phyloP scores from a whole-genome alignment of 2,797 vertebrate genomes.

The Halcyon chelicuti region DNA sequence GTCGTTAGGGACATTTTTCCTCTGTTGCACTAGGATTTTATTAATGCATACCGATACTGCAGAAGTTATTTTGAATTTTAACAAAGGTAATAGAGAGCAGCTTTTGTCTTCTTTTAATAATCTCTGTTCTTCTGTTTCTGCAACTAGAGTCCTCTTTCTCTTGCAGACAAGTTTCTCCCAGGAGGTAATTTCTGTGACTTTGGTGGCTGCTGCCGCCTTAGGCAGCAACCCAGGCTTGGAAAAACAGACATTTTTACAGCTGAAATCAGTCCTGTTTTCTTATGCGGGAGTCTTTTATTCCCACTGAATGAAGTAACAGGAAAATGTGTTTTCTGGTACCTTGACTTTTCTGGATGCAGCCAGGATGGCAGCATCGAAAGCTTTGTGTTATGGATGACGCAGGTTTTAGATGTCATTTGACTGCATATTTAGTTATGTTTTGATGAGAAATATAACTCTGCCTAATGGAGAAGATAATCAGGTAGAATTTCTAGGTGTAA shows the following conservation, averaged over 20 bases:
- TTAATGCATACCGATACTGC: neutral
- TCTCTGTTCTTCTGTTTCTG: neutral
- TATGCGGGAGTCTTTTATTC: neutral
- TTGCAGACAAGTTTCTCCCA: neutral
- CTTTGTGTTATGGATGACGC: neutral
- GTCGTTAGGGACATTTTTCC: neutral
- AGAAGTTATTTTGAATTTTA: neutral
- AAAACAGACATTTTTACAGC: neutral
- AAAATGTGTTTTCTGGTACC: neutral
- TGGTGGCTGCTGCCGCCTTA: neutral
- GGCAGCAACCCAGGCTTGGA: neutral
- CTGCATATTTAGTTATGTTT: neutral
- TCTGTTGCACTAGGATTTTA: neutral
- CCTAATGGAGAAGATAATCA: neutral
- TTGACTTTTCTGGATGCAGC: neutral
- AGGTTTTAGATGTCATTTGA: neutral
- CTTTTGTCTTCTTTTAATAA: neutral
- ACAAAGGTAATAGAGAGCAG: neutral
- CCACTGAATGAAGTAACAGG: neutral
- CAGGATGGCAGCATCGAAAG: neutral
- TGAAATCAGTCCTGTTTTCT: neutral
- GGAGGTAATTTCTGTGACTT: neutral
- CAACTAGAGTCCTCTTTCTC: neutral
- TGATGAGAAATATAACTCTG: neutral
- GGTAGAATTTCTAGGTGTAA: neutral